These are phyloP conservation scores for Pachypanchax playfairii DNA, from an alignment of 2,113 vertebrate species.

Conservation along the genomic window DNA sequence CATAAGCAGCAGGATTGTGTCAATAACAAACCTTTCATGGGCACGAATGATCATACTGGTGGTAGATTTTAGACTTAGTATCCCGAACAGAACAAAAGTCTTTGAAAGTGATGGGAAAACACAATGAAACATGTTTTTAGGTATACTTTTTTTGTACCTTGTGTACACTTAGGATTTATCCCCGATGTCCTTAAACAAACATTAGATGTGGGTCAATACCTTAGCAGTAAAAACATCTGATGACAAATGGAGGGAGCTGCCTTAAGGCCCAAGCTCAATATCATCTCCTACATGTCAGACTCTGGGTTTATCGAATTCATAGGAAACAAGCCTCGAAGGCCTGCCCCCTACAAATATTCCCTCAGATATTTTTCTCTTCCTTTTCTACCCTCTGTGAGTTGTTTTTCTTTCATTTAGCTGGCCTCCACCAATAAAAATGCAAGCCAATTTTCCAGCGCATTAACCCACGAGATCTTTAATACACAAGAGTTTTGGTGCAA, in stretches of 20 bases:
- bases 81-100: background rate
- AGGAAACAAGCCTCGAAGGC: constrained; percentile 86
- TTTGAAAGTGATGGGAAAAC: constrained; percentile 31
- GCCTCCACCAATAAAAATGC: constrained; percentile 97
- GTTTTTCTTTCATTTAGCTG: constrained; percentile 92
- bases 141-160: constrained; percentile 20
- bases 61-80: constrained; percentile 3
- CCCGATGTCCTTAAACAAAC: constrained; percentile 65
- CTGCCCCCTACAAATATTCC: constrained; percentile 87
- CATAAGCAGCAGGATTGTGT: constrained; percentile 51
- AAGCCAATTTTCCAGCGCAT: constrained; percentile 99
- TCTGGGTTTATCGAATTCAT: constrained; percentile 85
- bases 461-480: constrained; percentile 96
- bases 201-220: constrained; percentile 70
- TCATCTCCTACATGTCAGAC: constrained; percentile 84
- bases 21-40: constrained; percentile 43
- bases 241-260: constrained; percentile 84
- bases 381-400: constrained; percentile 73
- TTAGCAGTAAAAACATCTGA: constrained; percentile 62
- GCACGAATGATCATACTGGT: background rate
- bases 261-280: constrained; percentile 84
- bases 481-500: constrained; percentile 83
- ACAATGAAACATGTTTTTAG: constrained; percentile 27
- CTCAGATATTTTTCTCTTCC: constrained; percentile 81
- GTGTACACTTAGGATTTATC: constrained; percentile 62